These are phyloP conservation scores for Xenus cinereus DNA, from an alignment of 2,113 vertebrate genomes.

Conservation along the genomic window DNA sequence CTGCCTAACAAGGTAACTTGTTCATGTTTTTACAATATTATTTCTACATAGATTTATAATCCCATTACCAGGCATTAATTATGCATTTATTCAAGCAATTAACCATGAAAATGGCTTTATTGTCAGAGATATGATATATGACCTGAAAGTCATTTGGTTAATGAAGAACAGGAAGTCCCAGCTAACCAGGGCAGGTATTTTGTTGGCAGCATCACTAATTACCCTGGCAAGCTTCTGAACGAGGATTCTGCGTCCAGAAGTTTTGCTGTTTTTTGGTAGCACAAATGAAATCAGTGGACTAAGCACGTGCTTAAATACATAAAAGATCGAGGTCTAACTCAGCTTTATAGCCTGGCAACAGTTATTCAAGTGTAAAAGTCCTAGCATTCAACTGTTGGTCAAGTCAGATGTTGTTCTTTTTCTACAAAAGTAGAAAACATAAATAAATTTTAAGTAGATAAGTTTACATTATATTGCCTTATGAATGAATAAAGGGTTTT, in stretches of 20 bases:
- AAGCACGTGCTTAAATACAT: background rate
- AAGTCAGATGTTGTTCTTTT: background rate
- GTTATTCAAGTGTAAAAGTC: background rate
- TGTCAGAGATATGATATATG: constrained; percentile 59
- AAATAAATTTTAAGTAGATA: background rate
- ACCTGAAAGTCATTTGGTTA: constrained; percentile 67
- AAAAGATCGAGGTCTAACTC: background rate
- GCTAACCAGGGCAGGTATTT: constrained; percentile 54
- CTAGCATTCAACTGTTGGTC: background rate
- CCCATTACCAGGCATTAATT: constrained; percentile 27
- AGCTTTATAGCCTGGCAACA: background rate
- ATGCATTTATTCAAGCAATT: constrained; percentile 73
- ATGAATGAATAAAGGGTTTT: background rate
- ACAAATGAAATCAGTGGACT: background rate
- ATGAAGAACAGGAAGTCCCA: constrained; percentile 59
- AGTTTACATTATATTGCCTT: background rate
- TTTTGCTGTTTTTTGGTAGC: background rate
- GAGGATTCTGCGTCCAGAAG: background rate
- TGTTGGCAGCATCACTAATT: constrained; percentile 46
- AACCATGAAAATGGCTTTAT: constrained; percentile 62
- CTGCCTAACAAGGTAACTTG: background rate
- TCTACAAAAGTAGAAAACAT: background rate
- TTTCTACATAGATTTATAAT: constrained; percentile 38
- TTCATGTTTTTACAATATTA: constrained; percentile 7
- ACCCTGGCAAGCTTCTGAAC: background rate